Conservation (phyloP, 2,797 vertebrate species). For the Phaenicophaeus curvirostris region DNA sequence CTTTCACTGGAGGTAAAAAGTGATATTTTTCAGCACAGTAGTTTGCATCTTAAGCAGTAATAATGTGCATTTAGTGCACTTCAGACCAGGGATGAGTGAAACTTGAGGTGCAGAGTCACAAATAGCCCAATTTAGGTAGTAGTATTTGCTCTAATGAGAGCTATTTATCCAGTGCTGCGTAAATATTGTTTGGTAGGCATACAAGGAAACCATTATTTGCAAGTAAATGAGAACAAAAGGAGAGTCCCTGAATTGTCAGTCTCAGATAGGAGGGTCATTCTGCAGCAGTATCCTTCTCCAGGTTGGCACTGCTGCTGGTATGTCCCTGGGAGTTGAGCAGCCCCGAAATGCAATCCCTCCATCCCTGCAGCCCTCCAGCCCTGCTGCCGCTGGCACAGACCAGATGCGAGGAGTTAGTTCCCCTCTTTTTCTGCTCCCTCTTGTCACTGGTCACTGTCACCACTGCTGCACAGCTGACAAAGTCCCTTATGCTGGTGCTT, state of each 20-base stretch:
- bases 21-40: constrained; percentile 74
- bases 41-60: constrained; percentile 80
- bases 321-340: background rate
- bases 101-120: constrained; percentile 69
- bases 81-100: constrained; percentile 76
- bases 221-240: constrained; percentile 60
- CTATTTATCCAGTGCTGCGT: constrained; percentile 66
- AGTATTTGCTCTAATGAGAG: constrained; percentile 70
- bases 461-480: background rate
- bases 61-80: constrained; percentile 78
- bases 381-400: fast-evolving
- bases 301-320: background rate
- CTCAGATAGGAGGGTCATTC: background rate
- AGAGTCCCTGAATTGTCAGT: constrained; percentile 44
- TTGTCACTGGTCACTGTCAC: constrained; percentile 8
- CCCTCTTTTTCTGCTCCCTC: background rate
- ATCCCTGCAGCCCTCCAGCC: background rate
- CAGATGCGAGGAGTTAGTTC: background rate
- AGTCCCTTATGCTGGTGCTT: background rate
- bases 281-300: background rate
- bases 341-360: background rate
- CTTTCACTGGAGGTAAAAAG: constrained; percentile 69
- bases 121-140: constrained; percentile 76
- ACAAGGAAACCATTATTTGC: constrained; percentile 22
- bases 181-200: constrained; percentile 64